A percentile compares a stretch with the other conserved stretches of the same genome.
Conservation (phyloP, 1,140 invertebrate species). For the Leptonema lineaticorne region DNA sequence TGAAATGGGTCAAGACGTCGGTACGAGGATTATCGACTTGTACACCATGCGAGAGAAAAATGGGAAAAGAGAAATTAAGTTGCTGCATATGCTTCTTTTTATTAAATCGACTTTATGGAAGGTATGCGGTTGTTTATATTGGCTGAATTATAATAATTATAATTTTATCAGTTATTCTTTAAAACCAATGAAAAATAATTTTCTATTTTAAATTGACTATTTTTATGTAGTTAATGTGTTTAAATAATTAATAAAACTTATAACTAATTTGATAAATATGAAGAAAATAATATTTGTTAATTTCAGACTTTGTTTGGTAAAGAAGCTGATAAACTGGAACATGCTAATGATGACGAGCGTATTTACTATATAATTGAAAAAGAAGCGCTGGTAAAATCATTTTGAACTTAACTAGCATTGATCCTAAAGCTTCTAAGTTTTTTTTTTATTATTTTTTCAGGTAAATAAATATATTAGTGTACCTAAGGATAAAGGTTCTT, state of each 20-base stretch:
- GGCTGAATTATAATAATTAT: no score
- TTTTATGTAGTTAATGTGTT: neutral
- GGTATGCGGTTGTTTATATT: slow-evolving; percentile 52
- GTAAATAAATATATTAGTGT: slow-evolving; percentile 95
- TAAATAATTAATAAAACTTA: no score
- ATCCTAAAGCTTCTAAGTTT: neutral
- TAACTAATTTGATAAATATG: no score
- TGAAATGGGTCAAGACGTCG: slow-evolving; percentile 93
- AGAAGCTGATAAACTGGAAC: slow-evolving; percentile 98
- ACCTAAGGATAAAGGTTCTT: slow-evolving; percentile 94
- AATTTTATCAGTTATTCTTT: no score
- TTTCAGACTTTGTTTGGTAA: slow-evolving; percentile 87
- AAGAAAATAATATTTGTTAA: neutral
- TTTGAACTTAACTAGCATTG: neutral
- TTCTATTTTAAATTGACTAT: slow-evolving; percentile 5
- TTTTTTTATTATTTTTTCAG: slow-evolving; percentile 41
- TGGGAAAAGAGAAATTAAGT: slow-evolving; percentile 93
- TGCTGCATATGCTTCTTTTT: slow-evolving; percentile 93
- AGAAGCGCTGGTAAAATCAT: slow-evolving; percentile 78
- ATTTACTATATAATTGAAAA: slow-evolving; percentile 99
- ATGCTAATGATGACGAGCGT: slow-evolving; percentile 96
- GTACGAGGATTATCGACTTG: slow-evolving; percentile 88
- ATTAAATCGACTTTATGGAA: slow-evolving; percentile 98
- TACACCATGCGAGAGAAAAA: slow-evolving; percentile 91
- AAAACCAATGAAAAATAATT: neutral